Evolutionary conservation across 2,113 vertebrate genomes (phyloP), one percentile per base, ranked within the genome.

Genomic region (Planiliza haematocheilus): DNA sequence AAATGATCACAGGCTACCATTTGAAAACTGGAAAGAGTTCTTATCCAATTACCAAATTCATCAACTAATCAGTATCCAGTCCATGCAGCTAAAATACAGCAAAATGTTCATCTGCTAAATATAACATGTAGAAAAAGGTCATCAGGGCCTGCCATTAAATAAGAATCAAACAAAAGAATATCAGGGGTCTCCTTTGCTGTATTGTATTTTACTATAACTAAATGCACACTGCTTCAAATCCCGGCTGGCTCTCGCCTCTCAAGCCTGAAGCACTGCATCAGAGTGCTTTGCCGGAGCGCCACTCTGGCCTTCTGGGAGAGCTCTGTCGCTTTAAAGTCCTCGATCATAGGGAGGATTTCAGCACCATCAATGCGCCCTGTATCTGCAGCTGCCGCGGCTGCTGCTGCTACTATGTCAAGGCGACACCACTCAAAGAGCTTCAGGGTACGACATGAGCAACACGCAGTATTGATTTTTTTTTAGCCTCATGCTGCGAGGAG

Each of bases 281-380:
- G 64, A 77, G 70, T 8, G 65, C 71, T 80, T 64, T 74, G 63
- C 82, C 63, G 55, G 68, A 80, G 76, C 61, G 62, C 66, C 21
- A 10, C 79, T 85, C 58, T 10, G 81, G 65, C 49, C 88, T 73
- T 74, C 16, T 67, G 80, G 86, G 84, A 81, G 61, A 58, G 62
- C 70, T 58, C 42, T 46, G 80, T 41, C 0, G 10, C 78, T 90
- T 82, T 84, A 67, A 83, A 79, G 82, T 85, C 71, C 63, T 49
- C 49, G 52, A 82, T 86, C 84, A 88, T 17, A 85, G 68, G 45
- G 70, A 77, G 79, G 73, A 84, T 87, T 85, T 81, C 78, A 62
- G 68, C 75, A 65, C 59, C 86, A 79, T 81, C 76, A 75, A 0
- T 70, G 53, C 53, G 4, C 41, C 76, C n/a, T 56, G 79, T 81